A percentile compares a stretch with the other conserved stretches of the same genome.
These are phyloP conservation scores for Daubentonia madagascariensis DNA, from an alignment of 2,113 vertebrate species.

Conservation along the genomic window DNA sequence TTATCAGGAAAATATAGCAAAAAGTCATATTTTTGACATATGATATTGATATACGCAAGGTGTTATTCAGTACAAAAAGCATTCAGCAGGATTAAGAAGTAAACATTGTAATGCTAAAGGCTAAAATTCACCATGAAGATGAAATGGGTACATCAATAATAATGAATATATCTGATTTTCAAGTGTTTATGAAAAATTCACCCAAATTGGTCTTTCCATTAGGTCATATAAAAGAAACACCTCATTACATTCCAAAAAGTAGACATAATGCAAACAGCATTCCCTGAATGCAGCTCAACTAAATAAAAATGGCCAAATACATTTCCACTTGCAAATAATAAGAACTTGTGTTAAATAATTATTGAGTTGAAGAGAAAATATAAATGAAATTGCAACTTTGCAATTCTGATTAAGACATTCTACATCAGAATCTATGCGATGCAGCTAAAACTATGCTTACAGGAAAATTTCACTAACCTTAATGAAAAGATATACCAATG, in stretches of 20 bases:
- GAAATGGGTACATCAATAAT: not conserved
- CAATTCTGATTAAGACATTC: not conserved
- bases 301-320: not conserved
- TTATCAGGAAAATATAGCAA: not conserved
- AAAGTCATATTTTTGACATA: not conserved
- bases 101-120: not conserved
- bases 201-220: not conserved
- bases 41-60: not conserved
- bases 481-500: not conserved
- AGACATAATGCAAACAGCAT: not conserved
- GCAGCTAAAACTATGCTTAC: not conserved
- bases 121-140: not conserved
- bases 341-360: not conserved
- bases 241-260: not conserved
- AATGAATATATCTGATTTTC: not conserved
- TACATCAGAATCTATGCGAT: not conserved
- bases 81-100: not conserved
- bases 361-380: not conserved
- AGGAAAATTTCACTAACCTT: not conserved
- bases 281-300: not conserved
- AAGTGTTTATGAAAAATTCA: not conserved
- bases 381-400: not conserved
- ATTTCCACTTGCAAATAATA: not conserved
- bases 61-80: not conserved
- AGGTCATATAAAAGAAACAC: not conserved